Percentiles rank a stretch among this genome's conserved stretches.
Conservation (phyloP, 2,888 invertebrate genomes). For the Linnaemya tessellans region DNA sequence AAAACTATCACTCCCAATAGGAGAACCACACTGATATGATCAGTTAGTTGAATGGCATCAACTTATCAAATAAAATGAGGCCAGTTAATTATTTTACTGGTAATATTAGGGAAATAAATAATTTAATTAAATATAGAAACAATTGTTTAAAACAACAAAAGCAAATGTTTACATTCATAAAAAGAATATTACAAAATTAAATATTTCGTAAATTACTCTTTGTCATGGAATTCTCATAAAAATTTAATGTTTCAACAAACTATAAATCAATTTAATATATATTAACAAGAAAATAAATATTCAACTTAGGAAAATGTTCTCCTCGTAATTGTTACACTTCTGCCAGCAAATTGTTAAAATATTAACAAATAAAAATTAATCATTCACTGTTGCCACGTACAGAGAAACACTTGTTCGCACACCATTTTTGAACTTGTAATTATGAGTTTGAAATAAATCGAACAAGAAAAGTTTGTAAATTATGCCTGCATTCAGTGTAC, state of each 20-base stretch:
- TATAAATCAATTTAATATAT: slow-evolving; percentile 49
- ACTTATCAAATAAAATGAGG: no score
- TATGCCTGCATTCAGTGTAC: slow-evolving; percentile 28
- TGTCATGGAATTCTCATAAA: slow-evolving; percentile 1
- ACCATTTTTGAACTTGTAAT: not conserved
- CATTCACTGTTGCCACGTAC: slow-evolving; percentile 29
- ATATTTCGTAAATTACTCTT: not conserved
- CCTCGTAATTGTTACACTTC: not conserved
- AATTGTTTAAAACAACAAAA: no score
- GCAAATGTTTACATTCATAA: no score
- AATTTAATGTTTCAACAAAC: slow-evolving; percentile 15
- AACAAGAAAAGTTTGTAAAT: slow-evolving; percentile 62
- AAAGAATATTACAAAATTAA: not conserved
- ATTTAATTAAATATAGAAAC: no score
- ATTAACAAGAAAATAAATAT: slow-evolving; percentile 23
- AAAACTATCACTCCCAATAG: no score
- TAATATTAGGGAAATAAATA: no score
- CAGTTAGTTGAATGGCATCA: no score
- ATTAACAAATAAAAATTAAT: slow-evolving; percentile 55
- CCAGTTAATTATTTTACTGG: no score
- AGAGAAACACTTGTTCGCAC: not conserved
- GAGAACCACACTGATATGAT: no score
- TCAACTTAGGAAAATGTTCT: not conserved
- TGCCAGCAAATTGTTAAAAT: slow-evolving; percentile 42
- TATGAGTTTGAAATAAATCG: slow-evolving; percentile 29